Evolutionary conservation across 2,113 vertebrate species (phyloP), one percentile per base, ranked within the genome.

Genomic region (Copsychus sechellarum): DNA sequence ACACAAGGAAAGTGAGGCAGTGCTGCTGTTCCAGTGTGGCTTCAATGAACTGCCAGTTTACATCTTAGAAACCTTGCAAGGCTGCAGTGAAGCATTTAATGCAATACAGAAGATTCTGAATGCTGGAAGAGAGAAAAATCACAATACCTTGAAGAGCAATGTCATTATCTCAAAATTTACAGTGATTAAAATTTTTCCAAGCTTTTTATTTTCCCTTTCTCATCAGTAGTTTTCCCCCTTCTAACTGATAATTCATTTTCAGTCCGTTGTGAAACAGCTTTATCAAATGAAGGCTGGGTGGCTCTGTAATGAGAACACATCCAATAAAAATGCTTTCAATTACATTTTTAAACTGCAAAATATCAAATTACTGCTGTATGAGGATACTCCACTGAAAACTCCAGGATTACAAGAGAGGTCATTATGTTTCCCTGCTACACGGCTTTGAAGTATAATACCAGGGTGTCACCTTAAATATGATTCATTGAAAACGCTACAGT

Each of bases 331-430:
- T 88, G 83, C 76, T 85, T 81, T 93, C 86, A 66, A 85, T 86
- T 95, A 90, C 74, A 72, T 90, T 93, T 93, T 96, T 69, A 95
- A 94, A 92, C 51, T 91, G 87, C 78, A 95, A 93, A 97, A 77
- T 92, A 77, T 65, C 42, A 95, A 94, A 96, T 94, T 91, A 86
- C 74, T 62, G 60, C 70, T 92, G 15, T 69, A 70, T 76, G 36
- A 95, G 72, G 95, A 81, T 76, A 81, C 19, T 86, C 91, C 36
- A 81, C 13, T 94, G 62, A 94, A 92, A 88, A 82, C 33, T 64
- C 48, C 38, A 40, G 78, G 47, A 81, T 95, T 95, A 90, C 56
- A 62, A 71, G 89, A 93, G 78, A 87, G 47, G 56, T 88, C 93
- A 90, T 95, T 96, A 90, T 78, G 61, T 88, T 91, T 89, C 86